Evolutionary conservation across 1,140 invertebrate species (phyloP).

Genomic region (Drosophila biarmipes): DNA sequence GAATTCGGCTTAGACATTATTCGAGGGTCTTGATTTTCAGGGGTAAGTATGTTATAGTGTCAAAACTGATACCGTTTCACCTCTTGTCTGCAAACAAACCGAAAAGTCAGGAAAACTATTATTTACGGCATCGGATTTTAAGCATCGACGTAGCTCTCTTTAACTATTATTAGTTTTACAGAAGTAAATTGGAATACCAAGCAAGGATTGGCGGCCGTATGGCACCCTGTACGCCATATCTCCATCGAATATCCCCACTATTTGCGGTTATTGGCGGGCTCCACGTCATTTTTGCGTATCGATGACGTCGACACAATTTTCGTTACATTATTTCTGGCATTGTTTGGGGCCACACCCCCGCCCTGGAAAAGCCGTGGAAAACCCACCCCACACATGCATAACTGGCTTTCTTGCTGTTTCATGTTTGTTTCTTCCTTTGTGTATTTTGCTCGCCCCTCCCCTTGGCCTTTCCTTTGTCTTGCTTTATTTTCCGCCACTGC

Average conservation of each 20-base stretch:
- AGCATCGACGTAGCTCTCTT: too few species aligned
- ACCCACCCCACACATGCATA: conserved; percentile 17
- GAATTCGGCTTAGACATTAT: too few species aligned
- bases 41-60: too few species aligned
- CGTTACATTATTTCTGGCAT: conserved; percentile 62
- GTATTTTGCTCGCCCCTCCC: conserved; percentile 29
- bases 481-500: conserved; percentile 60
- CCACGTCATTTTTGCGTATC: conserved; percentile 69
- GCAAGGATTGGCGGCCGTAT: background rate
- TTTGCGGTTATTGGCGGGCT: conserved; percentile 12
- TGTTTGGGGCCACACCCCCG: conserved; percentile 44
- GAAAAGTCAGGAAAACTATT: too few species aligned
- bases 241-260: background rate
- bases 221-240: background rate
- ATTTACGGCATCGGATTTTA: too few species aligned
- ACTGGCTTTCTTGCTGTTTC: conserved; percentile 26
- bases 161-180: too few species aligned
- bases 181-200: too few species aligned
- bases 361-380: background rate
- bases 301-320: conserved; percentile 76
- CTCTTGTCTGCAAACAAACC: too few species aligned
- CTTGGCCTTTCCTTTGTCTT: conserved; percentile 52
- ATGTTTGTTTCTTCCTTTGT: conserved; percentile 43
- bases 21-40: too few species aligned
- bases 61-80: too few species aligned